Base-by-base conservation (phyloP, 2,113 vertebrate species). In the Tympanuchus pallidicinctus region DNA sequence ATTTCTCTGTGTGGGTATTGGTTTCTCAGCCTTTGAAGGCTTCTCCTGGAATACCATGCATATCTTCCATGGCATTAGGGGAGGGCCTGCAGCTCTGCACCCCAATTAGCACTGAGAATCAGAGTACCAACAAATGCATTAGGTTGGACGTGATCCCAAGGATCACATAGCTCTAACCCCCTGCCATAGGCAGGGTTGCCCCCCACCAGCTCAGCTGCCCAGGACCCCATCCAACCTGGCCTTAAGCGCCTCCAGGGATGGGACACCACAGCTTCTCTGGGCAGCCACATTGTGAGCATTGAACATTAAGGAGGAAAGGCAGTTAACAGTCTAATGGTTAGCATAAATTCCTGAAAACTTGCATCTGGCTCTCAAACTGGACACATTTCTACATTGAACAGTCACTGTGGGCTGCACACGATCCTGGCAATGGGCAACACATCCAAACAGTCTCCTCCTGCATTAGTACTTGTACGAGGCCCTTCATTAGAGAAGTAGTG, bases 341-440 rank as follows among this genome's bases (percentile, higher is more conserved):
- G 32, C 28, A 50, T 22, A 76, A 6, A 43, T 43, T 61, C 63
- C 66, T 75, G 24, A 69, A 22, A 40, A 54, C 5, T 18, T 38
- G 40, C 30, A 74, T 38, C 16, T 84, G 21, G 34, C 71, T 36
- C 36, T 89, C 65, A 73, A 76, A 48, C 17, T n/a, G 11, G 6
- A n/a, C 67, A 3, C 18, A 2, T 72, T 20, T 92, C 77, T 60
- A 84, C 34, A 67, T 20, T 34, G n/a, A 66, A 45, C 22, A 61
- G 24, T 57, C 45, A 52, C 3, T 48, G 15, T 40, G 20, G 1
- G 17, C 4, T 89, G 32, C 34, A 84, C 67, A 18, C 1, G 63
- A 60, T 20, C 42, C 60, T 54, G 28, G n/a, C 14, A 74, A 76
- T 6, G 52, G 7, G 40, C 34, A 48, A 0, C 0, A 63, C 12